A percentile compares a stretch with the other conserved stretches of the same genome.
Evolutionary conservation across 2,888 invertebrate species (phyloP).

Genomic region (Leistus spinibarbis): DNA sequence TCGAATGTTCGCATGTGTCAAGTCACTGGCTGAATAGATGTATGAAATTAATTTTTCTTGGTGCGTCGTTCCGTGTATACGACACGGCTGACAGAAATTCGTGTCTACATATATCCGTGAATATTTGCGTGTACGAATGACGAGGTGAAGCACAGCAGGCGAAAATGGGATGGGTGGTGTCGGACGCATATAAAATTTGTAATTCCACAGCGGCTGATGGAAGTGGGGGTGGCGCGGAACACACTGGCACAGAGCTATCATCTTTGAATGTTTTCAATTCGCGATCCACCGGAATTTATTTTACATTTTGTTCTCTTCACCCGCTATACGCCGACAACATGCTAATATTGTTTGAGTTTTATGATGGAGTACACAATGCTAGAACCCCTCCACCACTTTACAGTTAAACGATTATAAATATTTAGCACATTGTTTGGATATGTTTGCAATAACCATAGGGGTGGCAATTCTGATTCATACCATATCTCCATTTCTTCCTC

Average conservation of each 20-base stretch:
- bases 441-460: background rate
- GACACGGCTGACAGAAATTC: background rate
- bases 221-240: background rate
- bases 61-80: background rate
- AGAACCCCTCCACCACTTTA: background rate
- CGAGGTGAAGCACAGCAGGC: background rate
- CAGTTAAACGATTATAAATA: background rate
- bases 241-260: conserved; percentile 17
- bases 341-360: background rate
- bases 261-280: conserved; percentile 34
- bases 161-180: background rate
- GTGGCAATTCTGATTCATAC: background rate
- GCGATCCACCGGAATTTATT: conserved; percentile 25
- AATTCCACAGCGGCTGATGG: conserved; percentile 9
- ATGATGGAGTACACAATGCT: background rate
- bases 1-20: background rate
- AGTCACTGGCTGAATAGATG: background rate
- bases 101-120: background rate
- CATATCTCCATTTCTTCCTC: background rate
- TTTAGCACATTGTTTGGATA: background rate
- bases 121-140: background rate
- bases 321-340: background rate
- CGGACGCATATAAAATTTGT: conserved; percentile 32
- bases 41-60: background rate
- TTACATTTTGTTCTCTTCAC: background rate